phyloP scores from a whole-genome alignment of 1,140 invertebrate genomes.

The Drosophila micromelanica region DNA sequence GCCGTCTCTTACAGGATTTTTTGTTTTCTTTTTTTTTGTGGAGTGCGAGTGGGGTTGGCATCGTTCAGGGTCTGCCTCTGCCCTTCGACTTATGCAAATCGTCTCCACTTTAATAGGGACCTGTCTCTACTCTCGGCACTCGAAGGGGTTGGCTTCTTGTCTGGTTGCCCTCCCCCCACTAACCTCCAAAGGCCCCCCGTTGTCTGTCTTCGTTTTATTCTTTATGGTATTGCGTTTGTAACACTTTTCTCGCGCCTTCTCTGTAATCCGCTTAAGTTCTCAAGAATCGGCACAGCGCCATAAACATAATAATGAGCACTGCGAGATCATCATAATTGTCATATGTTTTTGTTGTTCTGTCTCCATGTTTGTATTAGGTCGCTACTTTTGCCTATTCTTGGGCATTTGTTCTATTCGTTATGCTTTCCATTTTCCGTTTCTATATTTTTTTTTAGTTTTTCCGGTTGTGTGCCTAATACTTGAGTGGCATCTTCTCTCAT shows the following conservation, averaged over 20 bases:
- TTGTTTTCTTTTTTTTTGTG: too few relatives aligned
- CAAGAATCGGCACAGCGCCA: constrained; percentile 69
- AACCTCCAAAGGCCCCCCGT: constrained; percentile 56
- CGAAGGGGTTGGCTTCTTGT: constrained; percentile 24
- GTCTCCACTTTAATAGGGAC: constrained; percentile 32
- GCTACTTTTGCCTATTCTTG: constrained; percentile 38
- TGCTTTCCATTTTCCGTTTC: constrained; percentile 54
- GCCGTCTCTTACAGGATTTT: constrained; percentile 46
- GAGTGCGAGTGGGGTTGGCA: not conserved
- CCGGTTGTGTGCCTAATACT: constrained; percentile 57
- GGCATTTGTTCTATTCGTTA: constrained; percentile 40
- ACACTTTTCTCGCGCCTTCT: constrained; percentile 61
- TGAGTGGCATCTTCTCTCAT: constrained; percentile 26
- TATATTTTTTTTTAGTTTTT: constrained; percentile 35
- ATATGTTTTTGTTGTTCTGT: constrained; percentile 24
- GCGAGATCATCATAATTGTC: constrained; percentile 32
- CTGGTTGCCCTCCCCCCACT: constrained; percentile 39
- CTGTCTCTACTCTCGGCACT: constrained; percentile 1
- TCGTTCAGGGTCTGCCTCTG: constrained; percentile 42
- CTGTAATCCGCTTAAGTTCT: constrained; percentile 76
- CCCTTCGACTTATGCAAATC: constrained; percentile 78
- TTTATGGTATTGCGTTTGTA: constrained; percentile 55
- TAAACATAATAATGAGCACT: constrained; percentile 40
- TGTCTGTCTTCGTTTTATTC: constrained; percentile 23
- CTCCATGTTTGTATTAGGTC: constrained; percentile 30